These are phyloP conservation scores for human (Homo sapiens) DNA, from an alignment of 2,113 vertebrate species.

Conservation along the genomic window GRCh38 chr1:153306001-153306500, in stretches of 20 bases:
- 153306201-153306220: neutral
- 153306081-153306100: neutral
- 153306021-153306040: neutral
- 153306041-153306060: accelerated
- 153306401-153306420: accelerated
- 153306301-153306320: neutral
- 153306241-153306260: neutral
- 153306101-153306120: neutral
- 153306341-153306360: neutral
- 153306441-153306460: neutral
- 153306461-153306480: too few species aligned
- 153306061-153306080: neutral
- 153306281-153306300: neutral
- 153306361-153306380: neutral
- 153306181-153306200: neutral
- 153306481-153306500: accelerated
- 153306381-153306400: neutral
- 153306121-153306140: neutral
- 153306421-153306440: neutral
- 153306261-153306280: neutral
- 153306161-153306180: neutral
- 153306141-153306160: neutral
- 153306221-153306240: neutral
- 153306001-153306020: neutral
- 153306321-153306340: neutral